A percentile compares a stretch with the other conserved stretches of the same genome.
These are phyloP conservation scores for Podargus strigoides DNA, from an alignment of 2,797 vertebrate species.

Conservation along the genomic window DNA sequence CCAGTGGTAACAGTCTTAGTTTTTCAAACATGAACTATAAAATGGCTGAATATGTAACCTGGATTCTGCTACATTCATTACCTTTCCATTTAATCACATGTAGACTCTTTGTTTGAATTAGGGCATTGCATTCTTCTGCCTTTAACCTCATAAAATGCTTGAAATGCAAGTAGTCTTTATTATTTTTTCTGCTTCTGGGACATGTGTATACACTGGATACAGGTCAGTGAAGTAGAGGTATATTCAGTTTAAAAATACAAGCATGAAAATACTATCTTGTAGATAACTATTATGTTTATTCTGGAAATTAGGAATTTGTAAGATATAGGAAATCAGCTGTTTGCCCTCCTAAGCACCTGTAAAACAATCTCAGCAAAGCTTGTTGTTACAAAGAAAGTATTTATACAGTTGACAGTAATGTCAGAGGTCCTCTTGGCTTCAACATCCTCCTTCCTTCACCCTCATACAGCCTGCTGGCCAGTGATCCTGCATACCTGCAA, in stretches of 20 bases:
- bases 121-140: neutral
- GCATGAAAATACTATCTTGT: neutral
- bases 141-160: neutral
- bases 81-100: neutral
- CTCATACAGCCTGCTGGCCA: accelerated
- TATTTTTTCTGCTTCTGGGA: neutral
- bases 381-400: neutral
- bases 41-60: neutral
- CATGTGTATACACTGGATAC: neutral
- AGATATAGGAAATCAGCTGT: neutral
- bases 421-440: neutral
- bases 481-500: neutral
- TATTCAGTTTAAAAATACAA: neutral
- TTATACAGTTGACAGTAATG: neutral
- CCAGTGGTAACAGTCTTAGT: neutral
- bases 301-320: neutral
- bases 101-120: neutral
- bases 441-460: neutral
- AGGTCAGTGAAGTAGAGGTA: neutral
- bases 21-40: neutral
- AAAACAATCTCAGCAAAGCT: neutral
- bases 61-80: neutral
- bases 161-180: neutral
- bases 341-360: neutral
- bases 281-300: neutral